Conservation (phyloP, 2,113 vertebrate genomes). For the Centropus bengalensis region DNA sequence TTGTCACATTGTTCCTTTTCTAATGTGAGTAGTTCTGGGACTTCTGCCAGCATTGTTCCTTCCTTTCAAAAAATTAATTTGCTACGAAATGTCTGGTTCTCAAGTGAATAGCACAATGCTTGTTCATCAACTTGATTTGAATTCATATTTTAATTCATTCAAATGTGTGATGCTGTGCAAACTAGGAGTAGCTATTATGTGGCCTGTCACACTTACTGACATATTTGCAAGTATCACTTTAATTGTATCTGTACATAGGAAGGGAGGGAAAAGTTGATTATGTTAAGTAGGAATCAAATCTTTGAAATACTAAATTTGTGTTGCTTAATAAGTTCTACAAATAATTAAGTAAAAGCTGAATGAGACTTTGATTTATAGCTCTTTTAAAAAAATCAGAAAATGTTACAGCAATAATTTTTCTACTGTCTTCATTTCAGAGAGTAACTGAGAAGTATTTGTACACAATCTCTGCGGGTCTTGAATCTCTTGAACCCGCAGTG, state of each 20-base stretch:
- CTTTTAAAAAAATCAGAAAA: neutral
- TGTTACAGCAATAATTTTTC: neutral
- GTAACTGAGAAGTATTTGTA: neutral
- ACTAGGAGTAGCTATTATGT: neutral
- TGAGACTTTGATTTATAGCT: neutral
- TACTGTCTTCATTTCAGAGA: neutral
- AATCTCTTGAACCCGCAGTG: neutral
- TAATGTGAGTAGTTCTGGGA: constrained; percentile 41
- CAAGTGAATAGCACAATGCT: neutral
- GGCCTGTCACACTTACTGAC: neutral
- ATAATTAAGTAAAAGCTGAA: neutral
- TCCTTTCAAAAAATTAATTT: constrained; percentile 1
- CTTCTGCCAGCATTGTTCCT: constrained; percentile 48
- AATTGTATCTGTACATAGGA: neutral
- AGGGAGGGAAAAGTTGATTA: neutral
- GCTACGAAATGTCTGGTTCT: neutral
- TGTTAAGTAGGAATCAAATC: neutral
- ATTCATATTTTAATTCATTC: neutral
- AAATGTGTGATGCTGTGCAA: neutral
- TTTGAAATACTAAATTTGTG: neutral
- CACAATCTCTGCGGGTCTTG: neutral
- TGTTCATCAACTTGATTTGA: constrained; percentile 18
- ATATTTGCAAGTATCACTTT: constrained; percentile 47
- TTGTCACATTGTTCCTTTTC: constrained; percentile 22
- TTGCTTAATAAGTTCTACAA: neutral